Base-by-base conservation (phyloP, 2,888 invertebrate species). In the Oithona nana region DNA sequence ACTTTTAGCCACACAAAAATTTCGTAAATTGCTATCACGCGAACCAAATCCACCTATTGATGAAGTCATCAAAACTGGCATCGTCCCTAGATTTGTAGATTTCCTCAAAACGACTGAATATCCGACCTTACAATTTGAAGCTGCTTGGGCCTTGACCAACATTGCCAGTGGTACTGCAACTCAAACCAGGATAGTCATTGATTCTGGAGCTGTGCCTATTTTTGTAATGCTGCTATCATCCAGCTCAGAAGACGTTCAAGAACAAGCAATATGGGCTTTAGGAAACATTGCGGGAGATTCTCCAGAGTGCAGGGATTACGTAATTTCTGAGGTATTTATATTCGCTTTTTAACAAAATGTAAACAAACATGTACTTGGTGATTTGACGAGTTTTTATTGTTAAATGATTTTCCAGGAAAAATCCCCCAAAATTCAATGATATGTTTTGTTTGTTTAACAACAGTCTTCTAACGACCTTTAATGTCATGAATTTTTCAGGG, bases 191-290 rank as follows among this genome's bases (percentile, higher is more conserved):
- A 82, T 83, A 22, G 92, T 95, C 0, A 83, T 95, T 2, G 77
- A 84, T 71, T 80, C 83, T 48, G 86, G 88, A n/a, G 93, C 90
- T 0, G 80, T 97, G 26, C 86, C 86, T 0, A 82, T 83, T 64
- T 80, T 98, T 60, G 80, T 92, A 26, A 71, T 75, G 0, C 76
- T 97, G 16, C 74, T 94, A 0, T 73, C 78, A 6, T 84, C 86
- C 0, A 75, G 79, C 1, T 77, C 81, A 49, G 73, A 79, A 0
- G 80, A 83, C 66, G 82, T 87, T 1, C 84, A 87, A 1, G 93
- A 94, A 70, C 93, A 94, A 73, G 84, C 89, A n/a, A 88, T 93
- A 0, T 95, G 88, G 97, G 95, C 95, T 0, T 76, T 94, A n/a
- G 92, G 93, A 66, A 98, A 98, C 75, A 90, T 97, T 68, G 93